Base-by-base conservation (phyloP, 2,113 vertebrate genomes). In the Siniperca knerii region DNA sequence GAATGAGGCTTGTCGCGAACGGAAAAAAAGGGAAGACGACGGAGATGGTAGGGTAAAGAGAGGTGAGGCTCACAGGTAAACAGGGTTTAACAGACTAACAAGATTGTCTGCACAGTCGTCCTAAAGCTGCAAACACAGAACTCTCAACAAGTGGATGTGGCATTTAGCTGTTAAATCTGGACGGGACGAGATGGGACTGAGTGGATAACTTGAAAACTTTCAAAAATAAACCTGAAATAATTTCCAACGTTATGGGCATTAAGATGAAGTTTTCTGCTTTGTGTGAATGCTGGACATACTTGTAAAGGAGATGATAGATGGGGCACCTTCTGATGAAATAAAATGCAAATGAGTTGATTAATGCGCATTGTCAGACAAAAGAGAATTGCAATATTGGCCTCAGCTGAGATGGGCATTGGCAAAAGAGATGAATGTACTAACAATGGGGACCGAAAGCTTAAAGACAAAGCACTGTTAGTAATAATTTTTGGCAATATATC, bases 81-180 rank as follows among this genome's bases (percentile, higher is more conserved):
- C 21, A 64, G 71, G 68, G 57, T 75, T 77, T 68, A 95, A 92
- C 12, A 85, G 80, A 77, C 92, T 93, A 86, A 96, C 65, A 6
- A 92, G 93, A 85, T 94, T 95, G 75, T 92, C 86, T 9, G 92
- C 91, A 60, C 96, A 94, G 90, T 96, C 95, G 16, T 13, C 92
- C 92, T 83, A 92, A 94, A 90, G 95, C 91, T 48, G 93, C 89
- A 69, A 95, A 86, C 44, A 87, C 77, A 40, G 93, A 79, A 42
- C 83, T 78, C 79, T 83, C 83, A 85, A 87, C 84, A 88, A 86
- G 66, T 81, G 88, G 87, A 86, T 62, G 71, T 84, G 82, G 83
- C 74, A 54, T 33, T 65, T 40, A 81, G 73, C 85, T 60, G 82
- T 37, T 64, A 21, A 83, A 77, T 82, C 87, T 52, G 75, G 25